Conservation (phyloP, 2,888 invertebrate genomes). For the Dasypogon diadema region DNA sequence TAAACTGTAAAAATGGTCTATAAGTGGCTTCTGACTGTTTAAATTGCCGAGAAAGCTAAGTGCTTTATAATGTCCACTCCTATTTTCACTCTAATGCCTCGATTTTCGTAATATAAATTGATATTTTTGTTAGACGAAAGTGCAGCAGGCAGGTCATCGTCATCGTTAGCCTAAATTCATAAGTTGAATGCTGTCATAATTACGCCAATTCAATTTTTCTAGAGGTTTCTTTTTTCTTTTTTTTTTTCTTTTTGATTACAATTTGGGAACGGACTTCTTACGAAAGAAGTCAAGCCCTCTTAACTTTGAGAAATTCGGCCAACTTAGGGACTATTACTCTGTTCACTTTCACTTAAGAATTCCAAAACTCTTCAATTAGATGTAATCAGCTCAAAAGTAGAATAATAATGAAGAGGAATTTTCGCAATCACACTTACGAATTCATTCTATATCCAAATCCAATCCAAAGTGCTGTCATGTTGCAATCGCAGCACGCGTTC, state of each 20-base stretch:
- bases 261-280: not conserved
- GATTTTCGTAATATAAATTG: not conserved
- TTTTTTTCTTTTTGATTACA: no score
- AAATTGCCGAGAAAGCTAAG: not conserved
- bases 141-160: conserved; percentile 4
- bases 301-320: not conserved
- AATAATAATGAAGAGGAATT: not conserved
- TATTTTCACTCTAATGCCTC: not conserved
- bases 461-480: no score
- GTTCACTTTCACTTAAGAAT: conserved; percentile 10
- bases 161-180: not conserved
- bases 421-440: conserved; percentile 6
- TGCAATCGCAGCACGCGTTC: no score
- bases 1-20: not conserved
- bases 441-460: no score
- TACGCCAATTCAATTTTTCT: conserved; percentile 10
- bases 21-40: not conserved
- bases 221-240: not conserved
- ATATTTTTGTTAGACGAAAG: not conserved
- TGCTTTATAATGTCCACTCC: not conserved
- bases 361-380: conserved; percentile 3
- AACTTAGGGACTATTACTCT: conserved; percentile 9
- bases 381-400: conserved; percentile 16
- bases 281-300: not conserved
- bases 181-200: not conserved